Conservation (phyloP, 2,113 vertebrate genomes). For the Lota lota region DNA sequence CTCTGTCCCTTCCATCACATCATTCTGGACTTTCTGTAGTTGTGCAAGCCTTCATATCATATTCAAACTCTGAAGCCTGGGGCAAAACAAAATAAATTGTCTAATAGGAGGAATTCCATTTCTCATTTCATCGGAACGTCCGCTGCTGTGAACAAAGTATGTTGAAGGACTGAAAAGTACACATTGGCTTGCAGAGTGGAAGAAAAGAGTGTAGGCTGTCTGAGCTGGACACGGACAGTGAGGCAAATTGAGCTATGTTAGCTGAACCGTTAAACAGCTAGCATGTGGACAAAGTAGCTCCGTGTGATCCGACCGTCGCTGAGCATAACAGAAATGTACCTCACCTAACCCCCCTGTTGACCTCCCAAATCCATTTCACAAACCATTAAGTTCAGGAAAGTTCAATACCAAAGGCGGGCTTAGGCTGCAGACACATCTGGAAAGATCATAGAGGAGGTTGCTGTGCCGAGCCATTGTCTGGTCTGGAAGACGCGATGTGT, state of each 20-base stretch:
- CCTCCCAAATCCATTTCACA: not conserved
- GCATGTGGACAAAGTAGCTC: no score
- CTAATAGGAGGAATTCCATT: constrained; percentile 34
- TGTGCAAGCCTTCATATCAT: constrained; percentile 46
- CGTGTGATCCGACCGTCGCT: no score
- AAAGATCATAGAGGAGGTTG: not conserved
- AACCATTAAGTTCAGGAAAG: constrained; percentile 4
- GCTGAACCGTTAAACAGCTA: no score
- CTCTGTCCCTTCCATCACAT: constrained; percentile 29
- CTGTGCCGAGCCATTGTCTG: constrained; percentile 29
- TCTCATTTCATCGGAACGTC: not conserved
- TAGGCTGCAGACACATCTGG: not conserved
- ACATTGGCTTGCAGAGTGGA: no score
- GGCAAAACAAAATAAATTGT: constrained; percentile 11
- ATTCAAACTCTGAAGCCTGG: constrained; percentile 36
- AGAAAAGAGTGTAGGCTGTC: no score
- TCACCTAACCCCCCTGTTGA: no score
- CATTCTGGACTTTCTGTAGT: constrained; percentile 37
- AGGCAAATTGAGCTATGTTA: no score
- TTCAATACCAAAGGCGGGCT: not conserved
- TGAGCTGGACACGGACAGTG: no score
- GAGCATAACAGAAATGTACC: no score
- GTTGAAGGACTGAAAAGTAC: no score
- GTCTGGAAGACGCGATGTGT: not conserved
- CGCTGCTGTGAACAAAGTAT: no score